These are phyloP conservation scores for Urophycis tenuis DNA, from an alignment of 2,797 vertebrate genomes.

Conservation along the genomic window DNA sequence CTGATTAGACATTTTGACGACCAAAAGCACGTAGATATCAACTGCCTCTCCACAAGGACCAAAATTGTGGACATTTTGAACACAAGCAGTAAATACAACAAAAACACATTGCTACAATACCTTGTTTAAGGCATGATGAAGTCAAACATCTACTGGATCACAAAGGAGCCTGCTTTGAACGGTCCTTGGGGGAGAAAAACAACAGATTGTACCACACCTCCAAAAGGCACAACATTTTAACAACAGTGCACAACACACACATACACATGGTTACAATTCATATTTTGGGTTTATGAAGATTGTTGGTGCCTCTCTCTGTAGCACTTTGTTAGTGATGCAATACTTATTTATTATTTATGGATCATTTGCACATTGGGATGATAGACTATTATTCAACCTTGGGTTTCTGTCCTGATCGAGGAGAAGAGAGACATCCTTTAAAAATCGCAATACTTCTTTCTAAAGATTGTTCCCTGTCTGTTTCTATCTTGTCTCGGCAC, in stretches of 20 bases:
- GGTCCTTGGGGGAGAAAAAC: neutral
- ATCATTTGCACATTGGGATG: conserved; percentile 64
- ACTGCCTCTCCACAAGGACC: neutral
- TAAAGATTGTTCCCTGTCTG: conserved; percentile 54
- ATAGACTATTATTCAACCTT: conserved; percentile 41
- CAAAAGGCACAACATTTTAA: neutral
- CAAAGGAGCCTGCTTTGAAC: neutral
- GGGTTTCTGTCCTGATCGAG: conserved; percentile 33
- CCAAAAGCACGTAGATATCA: neutral
- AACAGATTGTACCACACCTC: neutral
- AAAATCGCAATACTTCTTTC: conserved; percentile 75
- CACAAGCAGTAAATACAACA: neutral
- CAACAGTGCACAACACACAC: conserved; percentile 5
- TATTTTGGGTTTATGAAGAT: neutral
- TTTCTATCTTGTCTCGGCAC: conserved; percentile 42
- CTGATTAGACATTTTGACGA: neutral
- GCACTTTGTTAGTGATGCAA: conserved; percentile 79
- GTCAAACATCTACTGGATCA: neutral
- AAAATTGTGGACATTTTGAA: neutral
- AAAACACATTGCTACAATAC: neutral
- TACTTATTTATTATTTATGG: conserved; percentile 65
- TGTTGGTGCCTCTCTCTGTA: conserved; percentile 63
- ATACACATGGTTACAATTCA: conserved; percentile 25
- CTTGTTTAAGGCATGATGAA: neutral
- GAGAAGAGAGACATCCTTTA: conserved; percentile 42